These are phyloP conservation scores for Cladorhizidae sp. DNA, from an alignment of 37 sponge, comb jelly and placozoan genomes.

Conservation along the genomic window DNA sequence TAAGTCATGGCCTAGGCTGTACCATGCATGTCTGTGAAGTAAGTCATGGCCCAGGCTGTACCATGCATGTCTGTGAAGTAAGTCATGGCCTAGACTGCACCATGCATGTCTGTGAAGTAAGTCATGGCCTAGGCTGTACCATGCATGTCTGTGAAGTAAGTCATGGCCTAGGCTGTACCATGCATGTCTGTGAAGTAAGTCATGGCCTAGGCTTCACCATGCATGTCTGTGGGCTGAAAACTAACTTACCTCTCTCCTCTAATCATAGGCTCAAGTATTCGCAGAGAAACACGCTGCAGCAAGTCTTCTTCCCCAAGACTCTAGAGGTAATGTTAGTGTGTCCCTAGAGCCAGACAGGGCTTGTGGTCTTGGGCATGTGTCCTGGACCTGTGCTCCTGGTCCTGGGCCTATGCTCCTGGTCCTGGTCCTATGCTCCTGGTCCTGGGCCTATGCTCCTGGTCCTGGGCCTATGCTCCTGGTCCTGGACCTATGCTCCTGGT, in stretches of 20 bases:
- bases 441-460: no score
- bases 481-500: no score
- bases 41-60: no score
- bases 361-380: no score
- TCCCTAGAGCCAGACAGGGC: no score
- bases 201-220: background rate
- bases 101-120: background rate
- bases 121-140: background rate
- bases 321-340: no score
- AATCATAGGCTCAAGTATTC: slow-evolving; percentile 19
- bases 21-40: background rate
- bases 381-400: no score
- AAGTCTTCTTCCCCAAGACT: slow-evolving; percentile 60
- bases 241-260: background rate
- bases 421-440: no score
- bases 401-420: no score
- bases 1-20: no score
- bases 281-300: slow-evolving; percentile 35
- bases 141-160: background rate
- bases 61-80: background rate
- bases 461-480: no score
- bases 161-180: background rate
- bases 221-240: background rate
- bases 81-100: background rate
- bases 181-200: background rate